Base-by-base conservation (phyloP, 2,113 vertebrate species). In the Poecilia latipinna region DNA sequence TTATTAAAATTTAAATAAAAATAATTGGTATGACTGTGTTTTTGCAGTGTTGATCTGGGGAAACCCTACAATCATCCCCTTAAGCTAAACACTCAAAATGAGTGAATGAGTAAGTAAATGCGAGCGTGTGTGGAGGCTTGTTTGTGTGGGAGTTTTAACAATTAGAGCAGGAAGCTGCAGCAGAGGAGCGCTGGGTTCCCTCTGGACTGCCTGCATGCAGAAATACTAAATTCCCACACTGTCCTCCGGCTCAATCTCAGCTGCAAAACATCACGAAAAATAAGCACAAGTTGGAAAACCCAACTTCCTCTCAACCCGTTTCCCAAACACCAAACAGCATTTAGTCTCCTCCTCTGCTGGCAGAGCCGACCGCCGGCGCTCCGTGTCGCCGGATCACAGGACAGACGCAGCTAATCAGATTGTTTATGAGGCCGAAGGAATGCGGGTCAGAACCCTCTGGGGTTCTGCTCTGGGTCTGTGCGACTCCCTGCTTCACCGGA, bases 231-330 rank as follows among this genome's bases (percentile, higher is more conserved):
- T 87, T 88, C 90, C 82, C 87, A 81, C 84, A 82, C 66, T 72
- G 83, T 74, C 75, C 35, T 1, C 70, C 73, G 72, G 79, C 35
- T 66, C 17, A 7, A 68, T 35, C 78, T 88, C 86, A 88, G 83
- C 88, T 89, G 88, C 66, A 65, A 77, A 68, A 60, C 78, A 44
- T 75, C 78, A 74, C 76, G 32, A 28, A 70, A 65, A 28, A 72
- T 79, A 65, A 61, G 68, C 67, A 65, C 10, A 39, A 74, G 51
- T 57, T 57, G 24, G 24, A 82, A 33, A 74, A 66, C 72, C 83
- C 72, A 26, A 81, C 86, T 90, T 90, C 86, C 89, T 92, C 72
- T 80, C 88, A 85, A 90, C 89, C 89, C 71, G 84, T 66, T 90
- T 88, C 82, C 68, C 81, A 86, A 88, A 86, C 79, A 83, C 79